Conservation (phyloP, 2,797 vertebrate genomes). For the Halcyon leucocephala region DNA sequence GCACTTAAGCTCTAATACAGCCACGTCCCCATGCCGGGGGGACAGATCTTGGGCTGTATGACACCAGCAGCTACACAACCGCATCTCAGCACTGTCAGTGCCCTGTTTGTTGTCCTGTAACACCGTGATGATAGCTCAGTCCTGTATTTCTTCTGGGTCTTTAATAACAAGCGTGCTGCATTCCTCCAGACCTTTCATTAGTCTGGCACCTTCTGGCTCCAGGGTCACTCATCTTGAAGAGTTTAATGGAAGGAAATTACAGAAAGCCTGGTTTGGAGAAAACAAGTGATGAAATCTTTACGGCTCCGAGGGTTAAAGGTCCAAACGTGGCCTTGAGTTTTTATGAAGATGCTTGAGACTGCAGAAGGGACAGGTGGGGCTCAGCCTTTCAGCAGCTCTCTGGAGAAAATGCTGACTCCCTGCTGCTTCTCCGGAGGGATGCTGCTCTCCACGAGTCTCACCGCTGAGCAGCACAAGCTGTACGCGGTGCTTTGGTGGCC, state of each 20-base stretch:
- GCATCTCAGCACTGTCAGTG: neutral
- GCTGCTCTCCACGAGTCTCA: fast-evolving
- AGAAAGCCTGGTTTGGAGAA: conserved; percentile 27
- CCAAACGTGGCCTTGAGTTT: neutral
- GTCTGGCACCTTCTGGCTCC: conserved; percentile 1
- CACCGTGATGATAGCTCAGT: neutral
- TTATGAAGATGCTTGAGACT: conserved; percentile 34
- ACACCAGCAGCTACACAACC: neutral
- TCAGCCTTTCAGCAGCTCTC: neutral
- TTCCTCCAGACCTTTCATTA: conserved; percentile 64
- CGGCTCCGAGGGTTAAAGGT: neutral
- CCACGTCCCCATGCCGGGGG: fast-evolving
- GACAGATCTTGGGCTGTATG: neutral
- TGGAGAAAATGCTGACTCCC: neutral
- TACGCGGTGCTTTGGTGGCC: fast-evolving
- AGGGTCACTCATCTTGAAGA: neutral
- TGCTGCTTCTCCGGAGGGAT: neutral
- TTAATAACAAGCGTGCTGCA: neutral
- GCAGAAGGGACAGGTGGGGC: neutral
- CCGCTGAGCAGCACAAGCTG: neutral
- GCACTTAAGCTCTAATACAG: neutral
- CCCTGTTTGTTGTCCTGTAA: neutral
- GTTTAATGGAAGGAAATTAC: conserved; percentile 68
- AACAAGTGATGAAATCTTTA: conserved; percentile 57
- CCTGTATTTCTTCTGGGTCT: neutral